These are phyloP conservation scores for Amiota communis DNA, from an alignment of 2,888 invertebrate genomes.

Conservation along the genomic window DNA sequence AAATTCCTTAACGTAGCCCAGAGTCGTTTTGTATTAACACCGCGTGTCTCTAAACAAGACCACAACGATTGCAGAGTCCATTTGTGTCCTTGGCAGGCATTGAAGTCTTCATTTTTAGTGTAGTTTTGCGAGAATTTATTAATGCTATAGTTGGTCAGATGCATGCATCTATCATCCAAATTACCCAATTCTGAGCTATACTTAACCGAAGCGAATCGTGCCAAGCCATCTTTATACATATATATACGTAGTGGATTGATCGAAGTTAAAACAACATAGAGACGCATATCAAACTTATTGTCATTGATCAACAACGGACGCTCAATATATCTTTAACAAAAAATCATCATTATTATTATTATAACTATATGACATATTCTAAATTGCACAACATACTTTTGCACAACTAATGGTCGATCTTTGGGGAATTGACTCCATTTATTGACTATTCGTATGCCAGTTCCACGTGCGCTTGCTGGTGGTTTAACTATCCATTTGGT, in stretches of 20 bases:
- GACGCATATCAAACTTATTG: slow-evolving; percentile 96
- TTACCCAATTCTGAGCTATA: slow-evolving; percentile 86
- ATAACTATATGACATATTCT: background rate
- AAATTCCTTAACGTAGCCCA: slow-evolving; percentile 92
- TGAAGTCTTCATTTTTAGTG: slow-evolving; percentile 91
- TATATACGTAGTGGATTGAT: slow-evolving; percentile 95
- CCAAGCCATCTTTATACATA: slow-evolving; percentile 95
- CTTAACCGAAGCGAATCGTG: slow-evolving; percentile 95
- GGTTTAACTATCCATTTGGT: slow-evolving; percentile 98
- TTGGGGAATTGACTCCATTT: slow-evolving; percentile 96
- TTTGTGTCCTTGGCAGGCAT: slow-evolving; percentile 94
- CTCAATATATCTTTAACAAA: slow-evolving; percentile 78
- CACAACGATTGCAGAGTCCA: slow-evolving; percentile 86
- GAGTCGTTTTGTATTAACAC: slow-evolving; percentile 84
- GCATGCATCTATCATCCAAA: slow-evolving; percentile 90
- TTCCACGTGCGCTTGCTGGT: slow-evolving; percentile 96
- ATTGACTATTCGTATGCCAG: slow-evolving; percentile 95
- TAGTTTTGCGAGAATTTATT: slow-evolving; percentile 90
- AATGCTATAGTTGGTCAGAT: slow-evolving; percentile 93
- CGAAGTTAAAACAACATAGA: slow-evolving; percentile 96
- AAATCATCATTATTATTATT: background rate
- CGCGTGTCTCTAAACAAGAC: slow-evolving; percentile 76
- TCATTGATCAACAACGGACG: slow-evolving; percentile 92
- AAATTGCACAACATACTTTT: slow-evolving; percentile 75
- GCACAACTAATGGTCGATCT: slow-evolving; percentile 91